Evolutionary conservation across 2,113 vertebrate genomes (phyloP).

Genomic region (Litocranius walleri): DNA sequence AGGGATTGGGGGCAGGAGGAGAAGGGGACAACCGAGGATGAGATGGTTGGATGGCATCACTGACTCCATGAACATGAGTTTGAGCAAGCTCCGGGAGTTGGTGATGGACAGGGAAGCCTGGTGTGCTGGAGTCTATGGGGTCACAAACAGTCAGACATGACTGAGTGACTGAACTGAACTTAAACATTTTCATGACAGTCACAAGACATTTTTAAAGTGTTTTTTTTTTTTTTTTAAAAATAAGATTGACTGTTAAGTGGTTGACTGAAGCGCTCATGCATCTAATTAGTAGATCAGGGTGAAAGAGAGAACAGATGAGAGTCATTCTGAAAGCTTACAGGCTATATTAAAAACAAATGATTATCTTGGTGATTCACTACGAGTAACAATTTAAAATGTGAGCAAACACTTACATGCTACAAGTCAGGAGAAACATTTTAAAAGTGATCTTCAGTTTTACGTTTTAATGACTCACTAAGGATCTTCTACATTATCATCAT

Average conservation of each 20-base stretch:
- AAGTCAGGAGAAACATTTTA: constrained; percentile 1
- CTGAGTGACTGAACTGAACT: background rate
- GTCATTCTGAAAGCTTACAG: constrained; percentile 18
- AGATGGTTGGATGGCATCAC: background rate
- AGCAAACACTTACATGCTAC: background rate
- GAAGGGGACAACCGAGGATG: background rate
- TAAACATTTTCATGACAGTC: background rate
- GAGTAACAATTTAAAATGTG: background rate
- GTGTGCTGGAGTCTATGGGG: background rate
- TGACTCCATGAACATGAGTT: background rate
- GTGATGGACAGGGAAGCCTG: background rate
- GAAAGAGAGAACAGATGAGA: constrained; percentile 30
- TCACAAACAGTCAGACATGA: background rate
- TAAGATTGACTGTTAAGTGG: background rate
- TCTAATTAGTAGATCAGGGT: constrained; percentile 46
- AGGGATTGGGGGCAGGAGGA: background rate
- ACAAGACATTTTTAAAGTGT: background rate
- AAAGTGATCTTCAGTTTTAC: background rate
- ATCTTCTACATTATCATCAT: background rate
- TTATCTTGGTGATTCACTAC: background rate
- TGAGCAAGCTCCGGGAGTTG: background rate
- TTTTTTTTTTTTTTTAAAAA: background rate
- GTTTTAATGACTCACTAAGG: background rate
- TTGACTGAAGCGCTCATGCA: background rate
- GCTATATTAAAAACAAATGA: constrained; percentile 42